Base-by-base conservation (phyloP, 2,888 invertebrate species). In the Zaprionus lineosus region DNA sequence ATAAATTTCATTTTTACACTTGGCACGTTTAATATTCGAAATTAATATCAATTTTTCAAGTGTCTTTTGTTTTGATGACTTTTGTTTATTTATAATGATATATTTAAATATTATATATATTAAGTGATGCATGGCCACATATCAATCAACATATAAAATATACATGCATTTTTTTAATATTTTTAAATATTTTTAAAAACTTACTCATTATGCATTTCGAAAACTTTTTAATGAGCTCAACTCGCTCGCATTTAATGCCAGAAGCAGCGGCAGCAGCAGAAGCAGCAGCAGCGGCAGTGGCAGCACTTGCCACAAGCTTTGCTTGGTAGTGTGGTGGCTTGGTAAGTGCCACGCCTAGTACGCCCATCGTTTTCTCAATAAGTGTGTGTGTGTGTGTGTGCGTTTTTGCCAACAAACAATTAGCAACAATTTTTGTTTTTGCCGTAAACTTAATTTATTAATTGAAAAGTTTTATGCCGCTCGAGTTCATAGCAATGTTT, bases 401-500 rank as follows among this genome's bases (percentile, higher is more conserved):
- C 40, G 40, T 19, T 39, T 29, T 14, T 29, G 5, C 55, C 59
- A 59, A 41, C 76, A 57, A 74, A 82, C 82, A 78, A 71, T 78
- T 77, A 70, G 55, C 57, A 59, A 62, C 46, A 59, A 61, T 29
- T 62, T 69, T 58, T 55, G n/a, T n/a, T n/a, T 51, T 44, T 46
- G 36, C 63, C 57, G 15, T 44, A 57, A 78, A 68, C 68, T 64
- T 66, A 64, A 78, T 82, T 77, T 78, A 81, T 77, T 77, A 81
- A 81, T 77, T 77, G 74, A 74, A 77, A 81, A 77, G 79, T 78
- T 78, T 59, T 59, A 52, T 63, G 62, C 64, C 46, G 46, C 70
- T 58, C 51, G 66, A 59, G 50, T 43, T 74, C 55, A 48, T 58
- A 46, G 64, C 51, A 59, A 50, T 48, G 34, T 52, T 39, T 28